phyloP scores from a whole-genome alignment of 2,113 vertebrate genomes.

The Capreolus pygargus region DNA sequence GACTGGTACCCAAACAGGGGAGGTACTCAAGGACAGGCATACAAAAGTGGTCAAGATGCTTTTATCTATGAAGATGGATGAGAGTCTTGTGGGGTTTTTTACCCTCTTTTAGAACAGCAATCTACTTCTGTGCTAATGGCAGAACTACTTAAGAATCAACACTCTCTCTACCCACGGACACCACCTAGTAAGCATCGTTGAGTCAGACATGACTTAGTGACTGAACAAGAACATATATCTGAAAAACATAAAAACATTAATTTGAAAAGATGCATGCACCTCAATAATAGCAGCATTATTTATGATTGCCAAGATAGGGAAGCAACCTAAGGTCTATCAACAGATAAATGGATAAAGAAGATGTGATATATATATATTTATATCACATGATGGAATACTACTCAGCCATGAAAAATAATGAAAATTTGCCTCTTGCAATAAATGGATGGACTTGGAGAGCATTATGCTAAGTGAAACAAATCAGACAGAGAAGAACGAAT shows the following conservation, averaged over 20 bases:
- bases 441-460: background rate
- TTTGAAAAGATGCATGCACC: background rate
- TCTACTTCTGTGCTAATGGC: background rate
- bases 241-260: background rate
- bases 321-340: background rate
- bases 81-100: background rate
- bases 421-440: background rate
- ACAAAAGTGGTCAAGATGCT: rapidly evolving
- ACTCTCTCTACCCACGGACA: background rate
- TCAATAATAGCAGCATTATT: background rate
- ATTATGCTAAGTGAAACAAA: background rate
- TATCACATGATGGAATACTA: background rate
- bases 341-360: background rate
- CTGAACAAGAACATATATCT: background rate
- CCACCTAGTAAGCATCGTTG: background rate
- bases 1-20: background rate
- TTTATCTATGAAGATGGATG: background rate
- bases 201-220: background rate
- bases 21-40: rapidly evolving
- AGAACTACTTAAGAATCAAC: background rate
- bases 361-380: background rate
- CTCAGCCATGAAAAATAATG: background rate
- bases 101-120: background rate
- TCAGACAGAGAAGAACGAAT: background rate
- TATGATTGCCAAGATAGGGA: background rate